Percentiles rank a stretch among this genome's conserved stretches.
Evolutionary conservation across 2,888 invertebrate species (phyloP).

Genomic region (Diplolepis rosae): DNA sequence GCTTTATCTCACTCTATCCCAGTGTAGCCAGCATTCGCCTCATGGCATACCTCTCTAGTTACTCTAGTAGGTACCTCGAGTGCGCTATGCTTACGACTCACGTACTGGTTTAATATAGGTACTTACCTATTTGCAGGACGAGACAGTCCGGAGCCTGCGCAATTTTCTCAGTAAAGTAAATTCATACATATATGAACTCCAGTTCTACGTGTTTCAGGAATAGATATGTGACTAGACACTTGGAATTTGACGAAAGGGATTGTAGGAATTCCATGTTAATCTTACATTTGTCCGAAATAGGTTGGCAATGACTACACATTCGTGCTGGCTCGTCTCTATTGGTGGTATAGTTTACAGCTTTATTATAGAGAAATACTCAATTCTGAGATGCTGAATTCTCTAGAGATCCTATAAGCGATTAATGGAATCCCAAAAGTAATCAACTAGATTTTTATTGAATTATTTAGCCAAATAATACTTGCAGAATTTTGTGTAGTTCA

Average conservation of each 20-base stretch:
- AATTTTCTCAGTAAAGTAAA: conserved; percentile 35
- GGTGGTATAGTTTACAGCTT: conserved; percentile 11
- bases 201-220: conserved; percentile 14
- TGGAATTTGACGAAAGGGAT: conserved; percentile 24
- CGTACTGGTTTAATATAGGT: conserved; percentile 28
- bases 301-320: conserved; percentile 20
- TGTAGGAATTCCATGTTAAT: conserved; percentile 16
- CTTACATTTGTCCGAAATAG: conserved; percentile 24
- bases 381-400: conserved; percentile 15
- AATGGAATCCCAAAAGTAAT: not conserved
- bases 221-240: conserved; percentile 5
- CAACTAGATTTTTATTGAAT: too few relatives aligned
- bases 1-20: conserved; percentile 25
- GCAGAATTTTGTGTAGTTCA: too few relatives aligned
- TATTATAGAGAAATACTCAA: not conserved
- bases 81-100: conserved; percentile 18
- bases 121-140: conserved; percentile 40
- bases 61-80: conserved; percentile 18
- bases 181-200: conserved; percentile 17
- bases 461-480: not conserved
- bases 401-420: conserved; percentile 2
- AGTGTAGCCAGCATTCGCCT: conserved; percentile 5
- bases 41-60: conserved; percentile 15
- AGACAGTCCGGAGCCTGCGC: conserved; percentile 10
- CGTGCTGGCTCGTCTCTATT: conserved; percentile 10